Percentiles rank a stretch among this genome's conserved stretches.
phyloP scores from a whole-genome alignment of 37 sponge, comb jelly and placozoan species.

The Mnemiopsis leidyi region DNA sequence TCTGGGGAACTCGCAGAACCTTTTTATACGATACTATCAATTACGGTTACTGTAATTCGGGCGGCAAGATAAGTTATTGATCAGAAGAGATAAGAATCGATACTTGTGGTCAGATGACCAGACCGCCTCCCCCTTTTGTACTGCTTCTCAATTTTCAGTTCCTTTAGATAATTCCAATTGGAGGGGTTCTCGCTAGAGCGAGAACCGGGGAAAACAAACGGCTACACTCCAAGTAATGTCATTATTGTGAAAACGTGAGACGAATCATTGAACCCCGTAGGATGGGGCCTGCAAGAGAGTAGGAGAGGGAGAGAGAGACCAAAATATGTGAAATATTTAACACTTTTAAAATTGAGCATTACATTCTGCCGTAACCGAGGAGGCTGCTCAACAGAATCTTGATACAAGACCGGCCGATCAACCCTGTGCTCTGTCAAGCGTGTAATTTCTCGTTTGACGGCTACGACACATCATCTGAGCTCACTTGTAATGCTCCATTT shows the following conservation, averaged over 20 bases:
- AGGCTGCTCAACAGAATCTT: neutral
- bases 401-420: neutral
- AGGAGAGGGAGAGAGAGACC: neutral
- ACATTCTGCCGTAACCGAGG: slow-evolving; percentile 8
- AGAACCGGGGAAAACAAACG: neutral
- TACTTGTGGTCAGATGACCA: neutral
- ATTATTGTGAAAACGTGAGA: neutral
- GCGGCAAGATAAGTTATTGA: neutral
- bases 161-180: neutral
- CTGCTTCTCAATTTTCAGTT: neutral
- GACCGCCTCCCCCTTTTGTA: neutral
- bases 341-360: neutral
- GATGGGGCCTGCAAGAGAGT: neutral
- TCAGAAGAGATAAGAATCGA: neutral
- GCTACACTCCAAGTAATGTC: neutral
- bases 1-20: too few species aligned
- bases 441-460: too few species aligned
- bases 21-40: neutral
- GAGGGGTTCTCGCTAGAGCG: neutral
- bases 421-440: neutral
- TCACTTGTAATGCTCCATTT: too few species aligned
- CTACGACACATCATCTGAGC: too few species aligned
- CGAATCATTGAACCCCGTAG: neutral
- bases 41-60: neutral
- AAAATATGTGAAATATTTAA: neutral